Base-by-base conservation (phyloP, 2,888 invertebrate species). In the Agrotis ipsilon region DNA sequence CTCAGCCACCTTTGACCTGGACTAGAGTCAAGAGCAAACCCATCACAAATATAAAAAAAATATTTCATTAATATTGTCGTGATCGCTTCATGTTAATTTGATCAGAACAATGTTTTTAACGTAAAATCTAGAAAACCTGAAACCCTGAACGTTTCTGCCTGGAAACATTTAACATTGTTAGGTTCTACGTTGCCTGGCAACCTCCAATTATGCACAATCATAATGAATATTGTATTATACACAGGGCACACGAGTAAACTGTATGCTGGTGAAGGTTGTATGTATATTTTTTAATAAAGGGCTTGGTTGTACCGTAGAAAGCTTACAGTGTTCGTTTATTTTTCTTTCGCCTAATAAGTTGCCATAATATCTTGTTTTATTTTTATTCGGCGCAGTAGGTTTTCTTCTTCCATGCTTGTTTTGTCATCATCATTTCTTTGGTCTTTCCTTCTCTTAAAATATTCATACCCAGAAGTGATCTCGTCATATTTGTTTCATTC, bases 161-260 rank as follows among this genome's bases (percentile, higher is more conserved):
- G 32, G 21, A 75, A 58, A 57, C 18, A 39, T 21, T 45, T n/a
- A 21, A 52, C 46, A 43, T 59, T 76, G 73, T 73, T 73, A 54
- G 58, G 58, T 55, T 59, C 61, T 59, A 1, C 27, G 76, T 73
- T 76, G 61, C 66, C 14, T 7, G 19, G 74, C 75, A 54, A 61
- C 76, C 32, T 18, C 7, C 18, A 52, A 61, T 62, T 62, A 74
- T 57, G 78, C 27, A 70, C 61, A 39, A 27, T 51, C 32, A 51
- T 27, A 45, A 61, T 57, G 51, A 48, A 78, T 78, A 65, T 21
- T 55, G n/a, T 45, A 24, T 61, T n/a, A 55, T n/a, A 55, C n/a
- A 39, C 39, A 39, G 39, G 32, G n/a, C 45, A 49, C 27, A 57
- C 49, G 27, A 51, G 24, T 18, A 19, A 57, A 32, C 46, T 61